A percentile compares a stretch with the other conserved stretches of the same genome.
phyloP scores from a whole-genome alignment of 2,113 vertebrate genomes.

The Poecilia latipinna region DNA sequence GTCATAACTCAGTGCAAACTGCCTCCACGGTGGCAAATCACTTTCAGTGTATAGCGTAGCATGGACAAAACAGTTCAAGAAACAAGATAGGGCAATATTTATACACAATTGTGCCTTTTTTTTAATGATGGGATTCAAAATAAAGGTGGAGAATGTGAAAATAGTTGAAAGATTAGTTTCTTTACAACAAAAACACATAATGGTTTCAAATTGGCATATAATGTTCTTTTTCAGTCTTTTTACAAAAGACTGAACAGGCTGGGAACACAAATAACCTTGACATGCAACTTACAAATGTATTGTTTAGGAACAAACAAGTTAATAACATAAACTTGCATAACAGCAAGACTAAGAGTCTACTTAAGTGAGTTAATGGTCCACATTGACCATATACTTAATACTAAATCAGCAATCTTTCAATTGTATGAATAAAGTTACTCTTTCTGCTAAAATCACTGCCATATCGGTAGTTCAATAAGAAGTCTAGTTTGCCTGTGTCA shows the following conservation, averaged over 20 bases:
- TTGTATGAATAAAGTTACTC: not conserved
- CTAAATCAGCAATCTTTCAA: not conserved
- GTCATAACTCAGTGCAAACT: conserved; percentile 18
- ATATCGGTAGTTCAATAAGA: no score
- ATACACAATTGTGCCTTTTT: not conserved
- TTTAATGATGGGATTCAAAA: not conserved
- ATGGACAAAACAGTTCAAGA: not conserved
- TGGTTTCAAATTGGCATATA: not conserved
- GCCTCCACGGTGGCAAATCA: not conserved
- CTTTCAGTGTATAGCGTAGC: conserved; percentile 2
- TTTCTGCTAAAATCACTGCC: not conserved
- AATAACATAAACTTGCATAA: not conserved
- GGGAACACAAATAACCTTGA: not conserved
- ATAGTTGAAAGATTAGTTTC: not conserved
- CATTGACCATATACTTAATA: not conserved
- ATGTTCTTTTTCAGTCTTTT: no score
- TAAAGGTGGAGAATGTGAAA: not conserved
- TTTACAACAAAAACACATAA: not conserved
- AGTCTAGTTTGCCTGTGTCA: not conserved
- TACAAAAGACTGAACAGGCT: not conserved
- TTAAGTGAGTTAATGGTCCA: not conserved
- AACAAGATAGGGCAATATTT: not conserved
- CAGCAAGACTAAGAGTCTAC: not conserved
- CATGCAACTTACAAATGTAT: not conserved
- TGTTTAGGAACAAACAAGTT: not conserved